Conservation (phyloP, 2,797 vertebrate species). For the Mormyrops boulengeri region DNA sequence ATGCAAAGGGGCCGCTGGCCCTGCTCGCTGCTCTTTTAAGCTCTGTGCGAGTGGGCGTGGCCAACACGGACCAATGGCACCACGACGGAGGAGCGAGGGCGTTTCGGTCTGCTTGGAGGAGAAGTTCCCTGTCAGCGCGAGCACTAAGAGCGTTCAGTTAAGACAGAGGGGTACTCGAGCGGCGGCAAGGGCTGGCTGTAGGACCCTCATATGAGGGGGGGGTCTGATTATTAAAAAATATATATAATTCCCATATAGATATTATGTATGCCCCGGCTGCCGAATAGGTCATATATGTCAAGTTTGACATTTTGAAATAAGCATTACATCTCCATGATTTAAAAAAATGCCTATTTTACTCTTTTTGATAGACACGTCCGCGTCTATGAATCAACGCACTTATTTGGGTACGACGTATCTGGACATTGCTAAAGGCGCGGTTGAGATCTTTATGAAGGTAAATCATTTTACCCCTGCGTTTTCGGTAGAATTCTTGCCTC, state of each 20-base stretch:
- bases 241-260: slow-evolving; percentile 62
- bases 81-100: slow-evolving; percentile 46
- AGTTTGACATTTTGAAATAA: slow-evolving; percentile 62
- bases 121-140: slow-evolving; percentile 70
- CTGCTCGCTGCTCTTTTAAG: slow-evolving; percentile 47
- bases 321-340: slow-evolving; percentile 61
- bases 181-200: slow-evolving; percentile 55
- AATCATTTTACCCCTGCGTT: slow-evolving; percentile 71
- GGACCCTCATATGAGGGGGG: slow-evolving; percentile 67
- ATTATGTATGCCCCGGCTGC: slow-evolving; percentile 60
- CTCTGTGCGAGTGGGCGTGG: slow-evolving; percentile 49
- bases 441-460: slow-evolving; percentile 99
- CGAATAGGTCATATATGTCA: slow-evolving; percentile 67
- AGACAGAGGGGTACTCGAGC: slow-evolving; percentile 64
- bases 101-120: slow-evolving; percentile 58
- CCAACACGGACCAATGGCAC: slow-evolving; percentile 50
- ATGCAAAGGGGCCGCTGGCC: slow-evolving; percentile 26
- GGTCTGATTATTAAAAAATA: slow-evolving; percentile 66
- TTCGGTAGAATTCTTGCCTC: slow-evolving; percentile 57
- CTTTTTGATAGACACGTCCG: slow-evolving; percentile 99
- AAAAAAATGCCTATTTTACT: slow-evolving; percentile 98
- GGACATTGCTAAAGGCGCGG: slow-evolving; percentile 98
- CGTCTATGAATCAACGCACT: slow-evolving; percentile 99
- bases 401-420: slow-evolving; percentile 97
- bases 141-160: slow-evolving; percentile 59